Conservation (phyloP, 1,140 invertebrate genomes). For the Geopemphigus sp. region DNA sequence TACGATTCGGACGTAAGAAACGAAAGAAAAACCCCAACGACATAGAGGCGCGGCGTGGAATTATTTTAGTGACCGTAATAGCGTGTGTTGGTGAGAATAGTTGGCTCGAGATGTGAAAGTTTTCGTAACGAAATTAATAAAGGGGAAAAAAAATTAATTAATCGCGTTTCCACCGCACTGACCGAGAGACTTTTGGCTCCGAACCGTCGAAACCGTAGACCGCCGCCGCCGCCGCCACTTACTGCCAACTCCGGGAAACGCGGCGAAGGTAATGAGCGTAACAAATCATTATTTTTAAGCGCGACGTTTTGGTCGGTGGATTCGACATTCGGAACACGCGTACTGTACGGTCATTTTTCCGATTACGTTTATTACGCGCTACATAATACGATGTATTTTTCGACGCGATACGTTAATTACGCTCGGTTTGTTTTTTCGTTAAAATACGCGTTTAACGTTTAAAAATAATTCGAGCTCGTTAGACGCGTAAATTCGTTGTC, state of each 20-base stretch:
- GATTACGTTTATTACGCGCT: too few species aligned
- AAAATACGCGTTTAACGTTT: too few species aligned
- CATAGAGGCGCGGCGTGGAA: neutral
- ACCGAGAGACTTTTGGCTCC: conserved; percentile 18
- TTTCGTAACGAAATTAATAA: conserved; percentile 33
- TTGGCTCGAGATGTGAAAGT: conserved; percentile 37
- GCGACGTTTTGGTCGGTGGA: neutral
- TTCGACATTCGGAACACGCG: neutral
- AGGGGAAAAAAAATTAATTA: conserved; percentile 14
- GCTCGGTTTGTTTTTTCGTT: too few species aligned
- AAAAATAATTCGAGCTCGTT: too few species aligned
- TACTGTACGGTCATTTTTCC: too few species aligned
- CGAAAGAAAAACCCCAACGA: neutral
- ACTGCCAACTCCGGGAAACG: conserved; percentile 5
- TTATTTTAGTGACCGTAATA: conserved; percentile 22
- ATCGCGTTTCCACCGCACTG: conserved; percentile 14
- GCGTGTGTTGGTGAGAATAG: conserved; percentile 5
- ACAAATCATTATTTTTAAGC: conserved; percentile 27
- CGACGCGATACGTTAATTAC: too few species aligned
- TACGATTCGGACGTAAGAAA: too few species aligned
- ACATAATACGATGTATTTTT: too few species aligned
- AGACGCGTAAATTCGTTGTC: too few species aligned
- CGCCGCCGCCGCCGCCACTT: neutral
- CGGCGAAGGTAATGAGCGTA: conserved; percentile 16
- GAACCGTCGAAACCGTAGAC: conserved; percentile 15